phyloP scores from a whole-genome alignment of 92 coral and sea anemone species.

The Parazoanthus darwini region DNA sequence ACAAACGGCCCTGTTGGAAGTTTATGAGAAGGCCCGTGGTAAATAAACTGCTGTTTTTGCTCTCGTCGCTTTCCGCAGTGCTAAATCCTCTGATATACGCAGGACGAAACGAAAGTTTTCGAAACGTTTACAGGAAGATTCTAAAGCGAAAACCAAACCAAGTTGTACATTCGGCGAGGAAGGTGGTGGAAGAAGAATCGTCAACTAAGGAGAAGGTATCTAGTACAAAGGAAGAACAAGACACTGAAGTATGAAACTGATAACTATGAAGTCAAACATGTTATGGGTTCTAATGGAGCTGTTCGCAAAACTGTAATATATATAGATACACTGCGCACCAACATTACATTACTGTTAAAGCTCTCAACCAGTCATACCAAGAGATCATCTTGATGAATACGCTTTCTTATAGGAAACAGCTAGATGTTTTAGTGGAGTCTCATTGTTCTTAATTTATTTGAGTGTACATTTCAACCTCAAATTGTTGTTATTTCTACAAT shows the following conservation, averaged over 20 bases:
- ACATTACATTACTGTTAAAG: too few species aligned
- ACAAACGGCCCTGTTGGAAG: conserved; percentile 9
- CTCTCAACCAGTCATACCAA: too few species aligned
- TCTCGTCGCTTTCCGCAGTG: conserved; percentile 26
- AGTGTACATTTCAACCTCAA: too few species aligned
- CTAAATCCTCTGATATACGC: conserved; percentile 39
- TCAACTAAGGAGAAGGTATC: neutral
- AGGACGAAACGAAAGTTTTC: conserved; percentile 32
- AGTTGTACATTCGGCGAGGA: neutral
- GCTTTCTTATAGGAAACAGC: too few species aligned
- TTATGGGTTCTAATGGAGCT: neutral
- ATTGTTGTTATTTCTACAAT: too few species aligned
- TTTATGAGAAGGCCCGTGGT: neutral
- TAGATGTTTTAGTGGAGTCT: too few species aligned
- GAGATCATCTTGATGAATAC: too few species aligned
- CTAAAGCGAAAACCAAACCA: neutral
- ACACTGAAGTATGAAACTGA: neutral
- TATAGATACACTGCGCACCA: too few species aligned
- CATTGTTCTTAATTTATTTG: too few species aligned
- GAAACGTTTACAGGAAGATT: conserved; percentile 22
- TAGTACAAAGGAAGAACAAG: neutral
- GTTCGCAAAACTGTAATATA: too few species aligned
- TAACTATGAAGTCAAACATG: neutral
- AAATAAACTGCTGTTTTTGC: neutral
- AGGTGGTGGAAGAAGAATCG: neutral